Evolutionary conservation across 2,888 invertebrate species (phyloP).

Genomic region (Campoletis raptor): DNA sequence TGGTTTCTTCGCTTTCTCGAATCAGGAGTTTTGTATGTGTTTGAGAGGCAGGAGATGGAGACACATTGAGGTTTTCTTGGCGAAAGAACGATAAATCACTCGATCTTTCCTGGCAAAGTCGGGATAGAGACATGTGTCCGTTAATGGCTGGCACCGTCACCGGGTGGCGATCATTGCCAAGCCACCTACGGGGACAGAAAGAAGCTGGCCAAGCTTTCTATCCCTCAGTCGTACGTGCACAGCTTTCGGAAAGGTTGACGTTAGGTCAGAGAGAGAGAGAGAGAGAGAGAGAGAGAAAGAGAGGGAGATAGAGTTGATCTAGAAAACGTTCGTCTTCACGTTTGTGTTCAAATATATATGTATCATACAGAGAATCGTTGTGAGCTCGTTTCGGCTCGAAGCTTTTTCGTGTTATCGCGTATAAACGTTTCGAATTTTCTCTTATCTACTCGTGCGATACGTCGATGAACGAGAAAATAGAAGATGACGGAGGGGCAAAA

Average conservation of each 20-base stretch:
- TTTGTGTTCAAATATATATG: constrained; percentile 12
- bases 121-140: constrained; percentile 83
- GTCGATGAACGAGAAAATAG: constrained; percentile 67
- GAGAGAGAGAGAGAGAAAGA: constrained; percentile 16
- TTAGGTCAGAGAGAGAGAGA: constrained; percentile 16
- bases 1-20: background rate
- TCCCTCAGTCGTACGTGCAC: constrained; percentile 80
- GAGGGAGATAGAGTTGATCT: constrained; percentile 27
- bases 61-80: constrained; percentile 67
- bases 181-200: constrained; percentile 75
- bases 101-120: constrained; percentile 76
- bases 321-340: constrained; percentile 42
- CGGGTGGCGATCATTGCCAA: constrained; percentile 84
- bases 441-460: constrained; percentile 72
- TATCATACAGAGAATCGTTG: constrained; percentile 57
- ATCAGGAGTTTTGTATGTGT: constrained; percentile 1
- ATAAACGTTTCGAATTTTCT: constrained; percentile 76
- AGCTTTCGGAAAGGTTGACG: constrained; percentile 78
- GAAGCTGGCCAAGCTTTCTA: constrained; percentile 70
- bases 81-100: constrained; percentile 76
- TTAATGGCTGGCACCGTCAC: constrained; percentile 83
- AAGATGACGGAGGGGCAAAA: constrained; percentile 30
- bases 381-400: constrained; percentile 67
- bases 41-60: constrained; percentile 12
- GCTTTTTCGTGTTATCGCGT: constrained; percentile 71